Base-by-base conservation (phyloP, 2,113 vertebrate genomes). In the Prunella himalayana region DNA sequence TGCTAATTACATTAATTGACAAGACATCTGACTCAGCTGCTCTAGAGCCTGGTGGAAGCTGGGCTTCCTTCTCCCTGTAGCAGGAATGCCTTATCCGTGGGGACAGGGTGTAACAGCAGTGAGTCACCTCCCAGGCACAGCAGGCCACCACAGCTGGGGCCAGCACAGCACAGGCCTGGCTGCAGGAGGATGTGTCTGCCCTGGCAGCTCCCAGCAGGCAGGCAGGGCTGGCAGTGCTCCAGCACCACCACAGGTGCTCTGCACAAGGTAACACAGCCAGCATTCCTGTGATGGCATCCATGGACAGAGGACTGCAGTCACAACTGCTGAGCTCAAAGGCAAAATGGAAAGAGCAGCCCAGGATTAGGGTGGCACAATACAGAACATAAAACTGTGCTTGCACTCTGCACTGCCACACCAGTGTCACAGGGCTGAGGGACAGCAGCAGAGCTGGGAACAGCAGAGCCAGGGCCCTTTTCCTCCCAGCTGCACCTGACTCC, bases 391-490 rank as follows among this genome's bases (percentile, higher is more conserved):
- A 31, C n/a, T 4, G 12, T 7, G 41, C 21, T 18, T 11, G 11
- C 1, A 1, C 28, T 75, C 31, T 35, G 24, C 27, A 9, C 10
- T 12, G 37, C 3, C 4, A 33, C 50, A 8, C 0, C 0, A 33
- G 5, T 1, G 10, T 16, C 18, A 45, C 23, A 23, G 37, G 37
- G 37, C 37, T 37, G 37, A 45, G 33, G 16, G 53, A 39, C 24
- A 41, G 63, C 44, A 63, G 87, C 57, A 68, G 57, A 77, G 50
- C 60, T 20, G 60, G n/a, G 6, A 56, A 23, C 23, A 11, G 30
- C 57, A 61, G 6, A 24, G 7, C 28, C 50, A 73, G 27, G 42
- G 69, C 27, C 37, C 45, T 39, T 21, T 10, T 8, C 25, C 47
- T 20, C 19, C 41, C 50, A 17, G 21, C 35, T 22, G 45, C 45